Percentiles rank a stretch among this genome's conserved stretches.
Conservation (phyloP, 2,797 vertebrate genomes). For the Enteromius thamalakanensis region DNA sequence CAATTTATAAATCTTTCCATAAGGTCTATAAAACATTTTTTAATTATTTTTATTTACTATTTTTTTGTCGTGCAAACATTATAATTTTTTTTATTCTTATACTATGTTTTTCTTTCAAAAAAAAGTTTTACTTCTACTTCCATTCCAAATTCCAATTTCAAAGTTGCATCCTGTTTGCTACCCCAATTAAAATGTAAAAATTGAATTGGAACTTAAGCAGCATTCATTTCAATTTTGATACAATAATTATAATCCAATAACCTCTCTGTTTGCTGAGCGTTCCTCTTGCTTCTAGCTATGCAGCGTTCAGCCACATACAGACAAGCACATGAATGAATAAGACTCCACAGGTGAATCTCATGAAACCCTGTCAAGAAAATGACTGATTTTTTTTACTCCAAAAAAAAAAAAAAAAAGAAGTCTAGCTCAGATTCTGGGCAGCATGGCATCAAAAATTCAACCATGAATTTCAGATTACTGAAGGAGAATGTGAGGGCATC, state of each 20-base stretch:
- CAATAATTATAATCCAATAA: neutral
- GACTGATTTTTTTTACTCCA: neutral
- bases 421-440: neutral
- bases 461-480: slow-evolving; percentile 7
- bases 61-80: neutral
- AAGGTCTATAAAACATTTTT: too few species aligned
- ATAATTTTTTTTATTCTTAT: too few species aligned
- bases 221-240: neutral
- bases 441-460: neutral
- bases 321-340: neutral
- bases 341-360: neutral
- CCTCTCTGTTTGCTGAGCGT: neutral
- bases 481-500: neutral
- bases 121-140: neutral
- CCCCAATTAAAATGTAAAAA: neutral
- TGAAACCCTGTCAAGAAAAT: neutral
- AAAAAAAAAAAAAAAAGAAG: neutral
- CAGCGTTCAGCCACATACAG: neutral
- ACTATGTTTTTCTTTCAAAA: neutral
- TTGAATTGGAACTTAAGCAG: neutral
- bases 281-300: slow-evolving; percentile 6
- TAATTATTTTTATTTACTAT: too few species aligned
- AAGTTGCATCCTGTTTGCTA: neutral
- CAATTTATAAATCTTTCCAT: too few species aligned
- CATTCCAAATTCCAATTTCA: neutral